Base-by-base conservation (phyloP, 2,888 invertebrate genomes). In the Epiblema foenella region DNA sequence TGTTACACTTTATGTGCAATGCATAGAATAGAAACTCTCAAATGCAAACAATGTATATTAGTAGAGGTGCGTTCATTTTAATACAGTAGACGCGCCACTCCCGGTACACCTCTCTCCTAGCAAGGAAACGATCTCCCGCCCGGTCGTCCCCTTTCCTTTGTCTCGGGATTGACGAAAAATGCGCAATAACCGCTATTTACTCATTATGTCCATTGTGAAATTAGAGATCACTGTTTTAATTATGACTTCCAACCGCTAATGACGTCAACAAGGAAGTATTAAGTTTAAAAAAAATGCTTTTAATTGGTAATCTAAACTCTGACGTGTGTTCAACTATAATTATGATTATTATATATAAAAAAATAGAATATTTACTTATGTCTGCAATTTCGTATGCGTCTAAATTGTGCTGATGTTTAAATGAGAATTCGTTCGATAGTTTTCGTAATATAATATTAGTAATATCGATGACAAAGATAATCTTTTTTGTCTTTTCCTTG, bases 81-180 rank as follows among this genome's bases (percentile, higher is more conserved):
- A 33, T 33, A 33, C 9, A 7, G 15, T 29, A 9, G 24, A 9
- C 29, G 15, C 2, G 20, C 29, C 24, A 17, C 58, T 58, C 69
- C 66, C 62, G n/a, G 66, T 67, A 4, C 56, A 33, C 46, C 67
- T 9, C 66, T 68, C 71, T 68, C 67, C 73, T 74, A 75, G 72
- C 73, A 73, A 74, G 75, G 77, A 77, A 79, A 79, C 78, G 77
- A 78, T 79, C 78, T 75, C 78, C 78, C 78, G 72, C 77, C 77
- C 77, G 71, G 75, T 69, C 75, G 69, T 73, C 77, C 75, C 76
- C 66, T 71, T 57, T 57, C 62, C 80, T 80, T 81, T 81, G 80
- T 83, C 76, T 63, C 52, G 66, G 69, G 33, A 52, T 67, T 56
- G 51, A 62, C 60, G 71, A 67, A 71, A 71, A 71, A 71, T 62